Conservation (phyloP, 2,888 invertebrate species). For the Notodromas monacha region DNA sequence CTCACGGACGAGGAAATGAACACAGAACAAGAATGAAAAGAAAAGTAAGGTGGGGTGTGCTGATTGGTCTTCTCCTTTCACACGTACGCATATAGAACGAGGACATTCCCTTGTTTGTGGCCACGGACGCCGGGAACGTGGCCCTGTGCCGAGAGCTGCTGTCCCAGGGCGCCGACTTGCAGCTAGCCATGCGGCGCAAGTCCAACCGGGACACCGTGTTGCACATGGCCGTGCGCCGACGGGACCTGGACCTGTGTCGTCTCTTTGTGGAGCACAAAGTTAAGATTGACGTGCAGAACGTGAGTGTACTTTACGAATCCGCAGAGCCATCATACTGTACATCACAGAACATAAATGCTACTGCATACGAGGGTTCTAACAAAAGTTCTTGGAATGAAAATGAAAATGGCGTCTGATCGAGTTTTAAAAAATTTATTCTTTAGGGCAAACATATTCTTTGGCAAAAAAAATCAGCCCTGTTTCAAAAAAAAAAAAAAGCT, state of each 20-base stretch:
- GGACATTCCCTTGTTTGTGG: slow-evolving; percentile 64
- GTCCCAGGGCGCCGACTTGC: slow-evolving; percentile 46
- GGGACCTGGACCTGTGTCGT: slow-evolving; percentile 69
- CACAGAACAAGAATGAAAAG: too few species aligned
- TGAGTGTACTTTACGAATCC: slow-evolving; percentile 17
- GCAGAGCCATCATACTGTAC: too few species aligned
- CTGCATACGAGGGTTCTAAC: too few species aligned
- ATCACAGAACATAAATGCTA: too few species aligned
- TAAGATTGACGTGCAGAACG: slow-evolving; percentile 60
- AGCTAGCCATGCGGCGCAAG: slow-evolving; percentile 30
- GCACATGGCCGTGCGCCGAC: slow-evolving; percentile 66
- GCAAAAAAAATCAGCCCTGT: too few species aligned
- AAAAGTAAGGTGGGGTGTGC: too few species aligned
- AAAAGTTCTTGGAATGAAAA: too few species aligned
- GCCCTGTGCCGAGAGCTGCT: slow-evolving; percentile 77
- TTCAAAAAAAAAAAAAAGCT: too few species aligned
- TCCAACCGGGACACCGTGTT: slow-evolving; percentile 62
- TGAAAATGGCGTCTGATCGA: too few species aligned
- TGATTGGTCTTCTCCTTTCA: neutral
- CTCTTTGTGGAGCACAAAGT: slow-evolving; percentile 75
- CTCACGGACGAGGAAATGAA: too few species aligned
- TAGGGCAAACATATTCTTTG: too few species aligned
- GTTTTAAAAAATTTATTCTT: too few species aligned
- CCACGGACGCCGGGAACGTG: slow-evolving; percentile 78
- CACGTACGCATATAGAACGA: slow-evolving; percentile 51